Evolutionary conservation across 2,797 vertebrate genomes (phyloP), one percentile per base, ranked within the genome.

Genomic region (Rhinogobio ventralis): DNA sequence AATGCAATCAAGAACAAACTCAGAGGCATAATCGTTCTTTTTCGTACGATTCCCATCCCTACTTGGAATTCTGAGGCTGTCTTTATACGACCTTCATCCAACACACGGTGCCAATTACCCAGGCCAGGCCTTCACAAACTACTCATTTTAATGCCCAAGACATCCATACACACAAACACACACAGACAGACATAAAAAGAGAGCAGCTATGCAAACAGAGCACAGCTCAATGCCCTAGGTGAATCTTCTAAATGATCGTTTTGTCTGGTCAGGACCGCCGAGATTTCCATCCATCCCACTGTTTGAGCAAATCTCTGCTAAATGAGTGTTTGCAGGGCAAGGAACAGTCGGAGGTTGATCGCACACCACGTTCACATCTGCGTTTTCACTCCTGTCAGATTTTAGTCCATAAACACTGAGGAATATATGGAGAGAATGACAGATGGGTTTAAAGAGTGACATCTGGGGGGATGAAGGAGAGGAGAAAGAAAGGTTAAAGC

Each of bases 81-180:
- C 79, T 79, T 73, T 83, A 64, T 64, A 83, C 55, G 60, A 77
- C 60, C 49, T 76, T 82, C 69, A 33, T 89, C 79, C 86, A 86
- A 71, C 79, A 85, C 83, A 75, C 82, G 76, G 87, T 88, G 90
- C 86, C 88, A 87, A 89, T 86, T 79, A 86, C 53, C 78, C 67
- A 19, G 69, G 83, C 79, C 62, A 87, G 89, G 87, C 82, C 90
- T 88, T 90, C 88, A 92, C 90, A 91, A 89, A 92, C 90, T 87
- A 89, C 91, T 90, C 88, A 90, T 90, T 91, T 90, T 88, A 92
- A 92, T 81, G 87, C 87, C 89, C 81, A 86, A 88, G 80, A 93
- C 90, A 90, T 85, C 62, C 83, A 84, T 14, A 76, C 76, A 81
- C 74, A 57, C 53, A 60, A 28, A 79, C 13, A 67, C 28, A 55